Evolutionary conservation across 2,113 vertebrate species (phyloP), one percentile per base, ranked within the genome.

Genomic region (Salvelinus sp.): DNA sequence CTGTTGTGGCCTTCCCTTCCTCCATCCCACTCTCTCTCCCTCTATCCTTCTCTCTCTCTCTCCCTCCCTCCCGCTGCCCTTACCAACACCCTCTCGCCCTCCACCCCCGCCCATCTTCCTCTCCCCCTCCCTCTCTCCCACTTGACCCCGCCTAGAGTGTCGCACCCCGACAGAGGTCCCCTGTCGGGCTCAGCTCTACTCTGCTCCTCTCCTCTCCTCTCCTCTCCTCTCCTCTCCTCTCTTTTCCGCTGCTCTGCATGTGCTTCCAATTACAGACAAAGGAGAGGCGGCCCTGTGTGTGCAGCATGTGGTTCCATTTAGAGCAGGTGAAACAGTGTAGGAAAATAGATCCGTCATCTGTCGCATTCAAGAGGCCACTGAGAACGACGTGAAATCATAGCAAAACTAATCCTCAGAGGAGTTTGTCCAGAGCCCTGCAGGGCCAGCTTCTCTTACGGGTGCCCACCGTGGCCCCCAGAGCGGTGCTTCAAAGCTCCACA

Each of bases 291-390:
- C 85, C 77, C 83, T 84, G 85, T 75, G 38, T 44, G 66, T 68
- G 27, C 85, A 76, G 83, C 88, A 89, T 92, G 86, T 94, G 91
- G 90, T 92, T 93, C 89, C 83, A 83, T 90, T 93, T 93, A 93
- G 85, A 92, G 87, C 91, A 91, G 89, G 91, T 92, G 91, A 94
- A 94, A 93, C 94, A 95, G 93, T 94, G 91, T 88, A 89, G 93
- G 92, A 94, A 93, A 94, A 92, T 91, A 92, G 92, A 91, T 91
- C 88, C 89, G 87, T 92, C 89, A 92, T 92, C 60, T 76, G 73
- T 79, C 80, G 88, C 91, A 88, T 93, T 91, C 88, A 90, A 88
- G 86, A 83, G 80, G 77, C 75, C 83, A 85, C 86, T 83, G 85
- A 91, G 88, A 91, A 87, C 80, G 64, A 80, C 63, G 81, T 86